Percentiles rank a stretch among this genome's conserved stretches.
These are phyloP conservation scores for Prolemur simus DNA, from an alignment of 2,113 vertebrate species.

Conservation along the genomic window DNA sequence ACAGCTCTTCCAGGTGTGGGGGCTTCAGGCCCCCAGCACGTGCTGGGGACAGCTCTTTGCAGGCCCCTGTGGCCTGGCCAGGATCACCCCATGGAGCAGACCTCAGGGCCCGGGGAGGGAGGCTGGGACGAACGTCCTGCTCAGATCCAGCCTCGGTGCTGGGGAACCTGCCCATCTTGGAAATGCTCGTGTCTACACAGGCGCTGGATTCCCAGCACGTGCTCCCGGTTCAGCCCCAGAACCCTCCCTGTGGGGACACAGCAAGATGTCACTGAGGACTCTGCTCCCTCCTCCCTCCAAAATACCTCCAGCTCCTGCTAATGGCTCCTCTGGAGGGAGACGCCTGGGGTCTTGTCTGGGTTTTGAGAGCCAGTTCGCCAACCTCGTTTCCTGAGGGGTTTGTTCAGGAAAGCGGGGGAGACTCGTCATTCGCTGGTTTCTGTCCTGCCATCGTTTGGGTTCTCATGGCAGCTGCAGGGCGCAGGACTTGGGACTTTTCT, in stretches of 20 bases:
- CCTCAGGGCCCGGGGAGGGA: background rate
- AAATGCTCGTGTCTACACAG: background rate
- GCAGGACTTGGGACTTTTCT: no score
- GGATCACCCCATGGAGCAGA: accelerated
- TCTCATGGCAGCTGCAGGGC: background rate
- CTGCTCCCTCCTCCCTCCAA: background rate
- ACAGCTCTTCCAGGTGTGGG: accelerated
- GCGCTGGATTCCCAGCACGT: background rate
- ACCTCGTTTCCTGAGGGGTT: background rate
- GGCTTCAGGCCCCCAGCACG: background rate
- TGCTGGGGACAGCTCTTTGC: background rate
- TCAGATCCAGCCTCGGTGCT: background rate
- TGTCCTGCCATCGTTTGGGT: background rate
- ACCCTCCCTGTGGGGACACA: background rate
- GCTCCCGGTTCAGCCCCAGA: background rate
- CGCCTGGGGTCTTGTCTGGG: background rate
- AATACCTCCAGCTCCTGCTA: background rate
- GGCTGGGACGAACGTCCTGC: background rate
- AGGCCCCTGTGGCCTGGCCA: no score
- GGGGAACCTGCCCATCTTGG: background rate
- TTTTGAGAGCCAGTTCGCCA: background rate
- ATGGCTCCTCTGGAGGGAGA: background rate
- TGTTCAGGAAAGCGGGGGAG: background rate
- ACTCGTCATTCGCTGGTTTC: background rate
- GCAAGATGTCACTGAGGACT: background rate